Base-by-base conservation (phyloP, 2,888 invertebrate species). In the Scaptomyza polygonia region DNA sequence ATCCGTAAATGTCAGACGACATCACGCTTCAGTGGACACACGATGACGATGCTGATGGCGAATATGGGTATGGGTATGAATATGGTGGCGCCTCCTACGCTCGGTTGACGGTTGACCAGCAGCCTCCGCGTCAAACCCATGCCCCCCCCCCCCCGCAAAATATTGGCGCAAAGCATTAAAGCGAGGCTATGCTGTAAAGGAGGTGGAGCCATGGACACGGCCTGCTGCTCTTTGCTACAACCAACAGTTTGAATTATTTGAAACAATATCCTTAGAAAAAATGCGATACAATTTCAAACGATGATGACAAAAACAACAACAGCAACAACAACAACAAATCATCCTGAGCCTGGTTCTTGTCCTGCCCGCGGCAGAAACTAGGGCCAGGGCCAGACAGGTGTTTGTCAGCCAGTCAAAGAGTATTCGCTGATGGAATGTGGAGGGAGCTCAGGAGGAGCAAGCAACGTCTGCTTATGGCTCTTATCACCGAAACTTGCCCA, bases 1-100 rank as follows among this genome's bases (percentile, higher is more conserved):
- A 88, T 84, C 77, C 88, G 73, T 85, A 82, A 82, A 85, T 88
- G 85, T 85, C 88, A 85, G 85, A 88, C 85, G 87, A 88, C 85
- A 85, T 88, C 87, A 88, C 85, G 87, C 85, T 85, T 87, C 87
- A 85, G 64, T 88, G 77, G 79, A 78, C 88, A 85, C 72, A 63
- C 64, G n/a, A n/a, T 72, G 72, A 82, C 73, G 61, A 25, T 9
- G 67, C 52, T 52, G 45, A 54, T 43, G 72, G 67, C 72, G 34
- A 72, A 49, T n/a, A n/a, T n/a, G n/a, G n/a, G n/a, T n/a, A n/a
- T n/a, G n/a, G n/a, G n/a, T n/a, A n/a, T 54, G 43, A 72, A 39
- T 39, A 39, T 75, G 87, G 85, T 65, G 87, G 72, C 79, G 59
- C 65, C 85, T 77, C 81, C 76, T 36, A 25, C 40, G 16, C 43